Conservation (phyloP, 2,888 invertebrate genomes). For the Syritta pipiens region DNA sequence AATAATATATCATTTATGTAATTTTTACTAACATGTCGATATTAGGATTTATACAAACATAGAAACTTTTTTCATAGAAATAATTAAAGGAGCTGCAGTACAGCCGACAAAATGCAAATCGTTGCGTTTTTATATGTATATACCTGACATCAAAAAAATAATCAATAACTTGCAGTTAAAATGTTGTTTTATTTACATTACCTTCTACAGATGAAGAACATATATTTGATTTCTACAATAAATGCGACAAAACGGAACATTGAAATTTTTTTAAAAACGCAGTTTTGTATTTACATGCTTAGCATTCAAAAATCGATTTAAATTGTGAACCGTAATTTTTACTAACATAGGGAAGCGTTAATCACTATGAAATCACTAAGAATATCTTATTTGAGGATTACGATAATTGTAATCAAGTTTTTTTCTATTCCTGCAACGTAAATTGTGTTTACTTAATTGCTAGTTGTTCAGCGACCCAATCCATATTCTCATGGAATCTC, state of each 20-base stretch:
- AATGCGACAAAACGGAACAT: constrained; percentile 3
- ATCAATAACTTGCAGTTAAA: constrained; percentile 17
- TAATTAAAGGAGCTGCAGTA: constrained; percentile 3
- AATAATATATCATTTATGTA: constrained; percentile 35
- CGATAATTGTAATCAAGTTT: neutral
- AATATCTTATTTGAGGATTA: neutral
- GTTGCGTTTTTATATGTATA: constrained; percentile 22
- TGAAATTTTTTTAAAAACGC: neutral
- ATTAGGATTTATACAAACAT: constrained; percentile 42
- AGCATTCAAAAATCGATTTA: neutral
- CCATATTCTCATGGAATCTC: constrained; percentile 92
- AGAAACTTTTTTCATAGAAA: constrained; percentile 17
- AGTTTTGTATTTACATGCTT: constrained; percentile 33
- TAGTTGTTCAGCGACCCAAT: constrained; percentile 85
- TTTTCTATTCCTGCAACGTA: neutral
- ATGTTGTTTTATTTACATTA: constrained; percentile 44
- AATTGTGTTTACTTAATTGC: constrained; percentile 78
- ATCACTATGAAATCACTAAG: constrained; percentile 19
- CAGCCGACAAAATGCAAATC: no score
- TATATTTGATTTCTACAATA: constrained; percentile 21
- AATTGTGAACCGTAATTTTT: neutral
- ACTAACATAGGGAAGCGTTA: neutral
- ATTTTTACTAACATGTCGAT: constrained; percentile 53
- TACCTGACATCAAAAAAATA: constrained; percentile 7
- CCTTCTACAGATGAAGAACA: constrained; percentile 24